phyloP scores from a whole-genome alignment of 2,888 invertebrate genomes.

The Eupithecia pulchellata region DNA sequence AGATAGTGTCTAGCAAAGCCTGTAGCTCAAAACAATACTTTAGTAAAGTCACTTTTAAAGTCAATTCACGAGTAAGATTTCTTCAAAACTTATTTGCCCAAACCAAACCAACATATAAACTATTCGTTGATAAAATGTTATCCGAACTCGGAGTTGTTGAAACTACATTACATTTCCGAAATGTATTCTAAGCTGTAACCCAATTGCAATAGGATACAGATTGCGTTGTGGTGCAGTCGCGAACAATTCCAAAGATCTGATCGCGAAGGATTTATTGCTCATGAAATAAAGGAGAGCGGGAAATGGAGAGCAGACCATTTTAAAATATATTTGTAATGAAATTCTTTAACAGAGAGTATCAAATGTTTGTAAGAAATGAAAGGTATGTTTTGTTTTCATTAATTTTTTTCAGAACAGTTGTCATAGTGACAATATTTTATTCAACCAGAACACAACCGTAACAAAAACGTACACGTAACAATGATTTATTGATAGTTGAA shows the following conservation, averaged over 20 bases:
- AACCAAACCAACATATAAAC: neutral
- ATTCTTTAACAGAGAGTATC: neutral
- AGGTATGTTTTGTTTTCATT: neutral
- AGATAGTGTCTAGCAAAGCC: neutral
- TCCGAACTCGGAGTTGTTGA: constrained; percentile 11
- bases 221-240: constrained; percentile 14
- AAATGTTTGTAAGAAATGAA: neutral
- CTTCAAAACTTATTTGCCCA: neutral
- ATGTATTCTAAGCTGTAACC: constrained; percentile 14
- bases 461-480: neutral
- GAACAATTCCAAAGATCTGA: constrained; percentile 16
- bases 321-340: constrained; percentile 4
- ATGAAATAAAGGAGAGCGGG: constrained; percentile 15
- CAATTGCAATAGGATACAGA: constrained; percentile 14
- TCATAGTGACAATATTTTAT: neutral
- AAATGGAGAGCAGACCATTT: constrained; percentile 10
- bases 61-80: neutral
- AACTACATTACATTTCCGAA: constrained; percentile 21
- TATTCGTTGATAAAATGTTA: constrained; percentile 14
- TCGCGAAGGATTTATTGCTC: constrained; percentile 27
- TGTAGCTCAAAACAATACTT: neutral
- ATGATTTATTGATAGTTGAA: neutral
- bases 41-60: neutral
- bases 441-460: neutral
- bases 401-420: neutral